Percentiles rank a stretch among this genome's conserved stretches.
These are phyloP conservation scores for Leptinotarsa undecemlineata DNA, from an alignment of 1,140 invertebrate genomes.

Conservation along the genomic window DNA sequence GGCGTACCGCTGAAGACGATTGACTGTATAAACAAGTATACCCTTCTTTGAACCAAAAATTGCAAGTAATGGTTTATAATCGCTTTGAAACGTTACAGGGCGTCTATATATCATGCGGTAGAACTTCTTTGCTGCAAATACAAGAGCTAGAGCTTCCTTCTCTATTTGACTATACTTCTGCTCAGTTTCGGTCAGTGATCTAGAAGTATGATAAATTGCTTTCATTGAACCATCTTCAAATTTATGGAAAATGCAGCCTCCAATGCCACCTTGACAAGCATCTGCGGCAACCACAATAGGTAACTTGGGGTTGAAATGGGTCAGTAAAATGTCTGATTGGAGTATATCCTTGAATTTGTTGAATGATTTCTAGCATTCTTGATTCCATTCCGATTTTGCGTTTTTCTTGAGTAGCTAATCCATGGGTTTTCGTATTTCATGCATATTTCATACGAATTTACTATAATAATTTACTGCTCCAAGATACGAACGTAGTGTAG, in stretches of 20 bases:
- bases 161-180: background rate
- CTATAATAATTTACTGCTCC: no score
- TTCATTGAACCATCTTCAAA: background rate
- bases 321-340: background rate
- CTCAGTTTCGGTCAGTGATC: background rate
- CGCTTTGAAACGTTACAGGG: background rate
- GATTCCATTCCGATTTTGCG: no score
- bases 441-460: background rate
- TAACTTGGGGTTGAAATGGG: background rate
- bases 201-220: no score
- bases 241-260: background rate
- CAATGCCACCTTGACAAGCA: background rate
- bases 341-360: background rate
- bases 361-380: background rate
- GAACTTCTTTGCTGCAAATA: background rate
- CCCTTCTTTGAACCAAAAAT: background rate
- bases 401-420: background rate
- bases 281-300: background rate
- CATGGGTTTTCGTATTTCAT: background rate
- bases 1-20: background rate
- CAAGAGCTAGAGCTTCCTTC: background rate
- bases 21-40: background rate
- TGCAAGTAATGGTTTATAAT: background rate
- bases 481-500: background rate
- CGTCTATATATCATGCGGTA: background rate